Percentiles rank a stretch among this genome's conserved stretches.
Evolutionary conservation across 2,888 invertebrate genomes (phyloP).

Genomic region (Pinctada fucata): DNA sequence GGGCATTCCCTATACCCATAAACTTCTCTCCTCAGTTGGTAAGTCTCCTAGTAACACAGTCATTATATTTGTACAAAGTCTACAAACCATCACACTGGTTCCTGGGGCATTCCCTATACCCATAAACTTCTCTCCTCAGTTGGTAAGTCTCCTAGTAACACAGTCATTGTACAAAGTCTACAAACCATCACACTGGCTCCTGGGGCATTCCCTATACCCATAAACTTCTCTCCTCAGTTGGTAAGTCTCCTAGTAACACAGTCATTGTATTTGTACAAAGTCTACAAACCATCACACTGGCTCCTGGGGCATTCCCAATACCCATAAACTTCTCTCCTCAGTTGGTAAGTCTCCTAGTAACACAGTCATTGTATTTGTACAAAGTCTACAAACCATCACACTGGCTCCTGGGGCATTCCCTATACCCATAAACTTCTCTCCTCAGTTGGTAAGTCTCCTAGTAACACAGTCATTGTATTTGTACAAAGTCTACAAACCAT

Average conservation of each 20-base stretch:
- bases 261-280: constrained; percentile 32
- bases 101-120: constrained; percentile 68
- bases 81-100: constrained; percentile 71
- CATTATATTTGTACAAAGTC: constrained; percentile 43
- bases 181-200: constrained; percentile 71
- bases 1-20: constrained; percentile 68
- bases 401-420: constrained; percentile 67
- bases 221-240: constrained; percentile 53
- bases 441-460: constrained; percentile 41
- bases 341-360: constrained; percentile 36
- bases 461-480: too few relatives aligned
- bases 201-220: constrained; percentile 68
- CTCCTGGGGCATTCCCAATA: constrained; percentile 66
- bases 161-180: constrained; percentile 52
- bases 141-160: constrained; percentile 41
- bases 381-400: constrained; percentile 69
- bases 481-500: constrained; percentile 66
- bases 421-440: constrained; percentile 62
- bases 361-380: constrained; percentile 38
- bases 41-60: constrained; percentile 37
- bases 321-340: constrained; percentile 59
- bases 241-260: constrained; percentile 33
- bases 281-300: constrained; percentile 70
- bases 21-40: constrained; percentile 53
- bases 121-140: constrained; percentile 56